phyloP scores from a whole-genome alignment of 1,140 invertebrate genomes.

The Trinorchestia longiramus region DNA sequence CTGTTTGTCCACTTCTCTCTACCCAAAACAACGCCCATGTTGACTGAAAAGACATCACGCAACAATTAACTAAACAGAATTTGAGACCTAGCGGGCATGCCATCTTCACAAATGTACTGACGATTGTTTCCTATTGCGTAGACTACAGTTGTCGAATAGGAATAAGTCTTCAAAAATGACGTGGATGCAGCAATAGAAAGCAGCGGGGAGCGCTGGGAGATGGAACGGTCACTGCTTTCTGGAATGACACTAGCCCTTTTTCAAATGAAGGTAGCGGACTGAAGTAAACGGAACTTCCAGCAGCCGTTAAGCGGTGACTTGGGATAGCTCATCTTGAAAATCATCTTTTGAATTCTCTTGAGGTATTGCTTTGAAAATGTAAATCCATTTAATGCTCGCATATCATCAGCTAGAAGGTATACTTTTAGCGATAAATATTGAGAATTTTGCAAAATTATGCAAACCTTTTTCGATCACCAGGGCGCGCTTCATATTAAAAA shows the following conservation, averaged over 20 bases:
- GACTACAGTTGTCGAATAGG: background rate
- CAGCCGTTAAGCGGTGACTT: background rate
- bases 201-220: conserved; percentile 18
- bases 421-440: too few relatives aligned
- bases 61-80: background rate
- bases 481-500: background rate
- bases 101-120: background rate
- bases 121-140: background rate
- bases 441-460: too few relatives aligned
- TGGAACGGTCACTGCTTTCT: conserved; percentile 14
- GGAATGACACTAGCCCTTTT: conserved; percentile 12
- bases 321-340: background rate
- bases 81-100: background rate
- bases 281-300: conserved; percentile 3
- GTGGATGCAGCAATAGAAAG: conserved; percentile 31
- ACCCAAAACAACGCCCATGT: background rate
- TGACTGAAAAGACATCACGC: background rate
- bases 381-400: too few relatives aligned
- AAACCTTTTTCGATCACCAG: background rate
- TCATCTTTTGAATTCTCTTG: background rate
- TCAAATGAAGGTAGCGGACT: background rate
- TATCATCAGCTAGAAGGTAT: too few relatives aligned
- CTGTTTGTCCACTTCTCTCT: background rate
- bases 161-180: conserved; percentile 15
- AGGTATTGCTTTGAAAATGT: too few relatives aligned